A percentile compares a stretch with the other conserved stretches of the same genome.
Evolutionary conservation across 2,888 invertebrate species (phyloP).

Genomic region (Cetonia aurata): DNA sequence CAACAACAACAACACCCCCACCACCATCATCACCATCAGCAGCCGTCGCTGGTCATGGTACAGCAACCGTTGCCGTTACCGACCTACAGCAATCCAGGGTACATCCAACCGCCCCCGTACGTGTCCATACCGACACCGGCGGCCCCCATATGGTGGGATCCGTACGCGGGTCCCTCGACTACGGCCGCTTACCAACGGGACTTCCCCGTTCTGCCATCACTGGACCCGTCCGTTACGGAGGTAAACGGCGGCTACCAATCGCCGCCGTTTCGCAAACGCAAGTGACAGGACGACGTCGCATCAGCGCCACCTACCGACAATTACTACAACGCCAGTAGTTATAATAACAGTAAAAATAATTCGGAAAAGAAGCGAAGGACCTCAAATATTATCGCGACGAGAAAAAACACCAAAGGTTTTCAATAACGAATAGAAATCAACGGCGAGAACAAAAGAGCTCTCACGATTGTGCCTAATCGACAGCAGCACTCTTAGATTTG

Average conservation of each 20-base stretch:
- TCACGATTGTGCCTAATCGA: slow-evolving; percentile 58
- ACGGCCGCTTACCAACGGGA: slow-evolving; percentile 57
- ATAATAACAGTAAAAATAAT: slow-evolving; percentile 21
- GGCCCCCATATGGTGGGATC: slow-evolving; percentile 62
- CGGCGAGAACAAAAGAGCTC: slow-evolving; percentile 34
- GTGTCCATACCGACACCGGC: slow-evolving; percentile 52
- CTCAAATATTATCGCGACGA: not conserved
- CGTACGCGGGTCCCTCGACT: slow-evolving; percentile 58
- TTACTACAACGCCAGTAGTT: not conserved
- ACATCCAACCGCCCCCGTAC: slow-evolving; percentile 55
- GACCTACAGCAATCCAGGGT: slow-evolving; percentile 54
- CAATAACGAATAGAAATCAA: slow-evolving; percentile 41
- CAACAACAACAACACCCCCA: not conserved
- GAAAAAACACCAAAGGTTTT: slow-evolving; percentile 58
- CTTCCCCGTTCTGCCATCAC: slow-evolving; percentile 57
- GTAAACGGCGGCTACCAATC: slow-evolving; percentile 56
- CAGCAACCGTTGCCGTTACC: slow-evolving; percentile 62
- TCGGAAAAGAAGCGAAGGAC: slow-evolving; percentile 4
- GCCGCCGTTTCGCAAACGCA: slow-evolving; percentile 63
- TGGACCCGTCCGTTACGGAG: slow-evolving; percentile 40
- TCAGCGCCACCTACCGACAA: slow-evolving; percentile 2
- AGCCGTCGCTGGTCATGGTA: slow-evolving; percentile 61
- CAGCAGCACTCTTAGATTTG: slow-evolving; percentile 47
- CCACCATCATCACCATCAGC: slow-evolving; percentile 16
- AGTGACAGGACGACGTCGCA: slow-evolving; percentile 57